A percentile compares a stretch with the other conserved stretches of the same genome.
Evolutionary conservation across 2,113 vertebrate species (phyloP).

Genomic region (Sinocyclocheilus anophthalmus): DNA sequence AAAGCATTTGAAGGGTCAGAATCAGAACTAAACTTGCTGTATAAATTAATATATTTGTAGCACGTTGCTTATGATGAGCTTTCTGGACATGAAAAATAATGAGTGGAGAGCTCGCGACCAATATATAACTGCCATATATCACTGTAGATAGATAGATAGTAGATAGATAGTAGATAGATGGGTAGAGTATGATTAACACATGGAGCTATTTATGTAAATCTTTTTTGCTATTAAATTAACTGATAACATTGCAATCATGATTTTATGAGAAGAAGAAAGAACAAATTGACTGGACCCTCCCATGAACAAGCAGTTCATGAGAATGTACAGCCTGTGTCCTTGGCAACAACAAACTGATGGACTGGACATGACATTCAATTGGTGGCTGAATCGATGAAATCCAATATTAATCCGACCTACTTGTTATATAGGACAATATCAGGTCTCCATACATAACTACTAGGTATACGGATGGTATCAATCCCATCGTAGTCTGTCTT

Average conservation of each 20-base stretch:
- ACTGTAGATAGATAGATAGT: no score
- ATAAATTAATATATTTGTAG: background rate
- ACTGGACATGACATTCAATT: background rate
- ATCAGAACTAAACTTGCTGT: background rate
- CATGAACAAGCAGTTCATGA: background rate
- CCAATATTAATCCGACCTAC: conserved; percentile 70
- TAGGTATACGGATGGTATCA: conserved; percentile 87
- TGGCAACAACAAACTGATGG: conserved; percentile 21
- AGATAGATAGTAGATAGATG: no score
- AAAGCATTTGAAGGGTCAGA: background rate
- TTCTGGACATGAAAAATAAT: background rate
- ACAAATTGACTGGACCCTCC: conserved; percentile 31
- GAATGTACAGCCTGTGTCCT: conserved; percentile 42
- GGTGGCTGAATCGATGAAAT: conserved; percentile 43
- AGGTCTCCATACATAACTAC: conserved; percentile 87
- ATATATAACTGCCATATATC: no score
- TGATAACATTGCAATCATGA: background rate
- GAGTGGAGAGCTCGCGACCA: background rate
- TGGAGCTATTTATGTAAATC: no score
- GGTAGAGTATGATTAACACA: no score
- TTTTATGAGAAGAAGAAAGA: conserved; percentile 22
- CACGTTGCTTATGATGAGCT: background rate
- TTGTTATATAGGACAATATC: conserved; percentile 94
- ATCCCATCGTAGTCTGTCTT: conserved; percentile 85
- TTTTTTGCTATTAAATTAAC: no score